phyloP scores from a whole-genome alignment of 1,140 invertebrate genomes.

The Ceratitis capitata region DNA sequence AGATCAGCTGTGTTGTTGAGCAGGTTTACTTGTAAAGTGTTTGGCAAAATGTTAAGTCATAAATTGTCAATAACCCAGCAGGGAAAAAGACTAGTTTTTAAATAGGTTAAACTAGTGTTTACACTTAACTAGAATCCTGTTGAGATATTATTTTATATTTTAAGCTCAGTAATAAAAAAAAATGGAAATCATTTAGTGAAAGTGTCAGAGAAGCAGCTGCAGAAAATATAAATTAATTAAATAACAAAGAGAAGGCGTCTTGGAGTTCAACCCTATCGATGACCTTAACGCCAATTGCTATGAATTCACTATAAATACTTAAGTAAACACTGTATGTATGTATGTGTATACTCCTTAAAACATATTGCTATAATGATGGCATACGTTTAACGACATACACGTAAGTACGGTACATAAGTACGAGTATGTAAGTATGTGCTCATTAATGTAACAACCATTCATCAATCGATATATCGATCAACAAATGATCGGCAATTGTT shows the following conservation, averaged over 20 bases:
- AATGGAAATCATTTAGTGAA: background rate
- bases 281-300: background rate
- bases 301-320: background rate
- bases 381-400: background rate
- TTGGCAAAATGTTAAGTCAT: background rate
- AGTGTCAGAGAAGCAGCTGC: background rate
- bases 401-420: background rate
- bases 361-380: background rate
- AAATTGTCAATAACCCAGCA: no score
- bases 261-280: background rate
- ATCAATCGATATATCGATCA: constrained; percentile 16
- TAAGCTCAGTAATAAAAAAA: background rate
- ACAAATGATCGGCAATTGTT: background rate
- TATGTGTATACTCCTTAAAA: background rate
- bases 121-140: background rate
- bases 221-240: background rate
- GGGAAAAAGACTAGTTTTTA: no score
- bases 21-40: no score
- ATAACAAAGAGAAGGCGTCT: background rate
- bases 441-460: background rate
- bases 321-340: no score
- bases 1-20: background rate
- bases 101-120: no score
- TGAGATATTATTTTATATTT: no score
- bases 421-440: no score